Conservation (phyloP, 2,888 invertebrate species). For the Lasioglossum lativentre region DNA sequence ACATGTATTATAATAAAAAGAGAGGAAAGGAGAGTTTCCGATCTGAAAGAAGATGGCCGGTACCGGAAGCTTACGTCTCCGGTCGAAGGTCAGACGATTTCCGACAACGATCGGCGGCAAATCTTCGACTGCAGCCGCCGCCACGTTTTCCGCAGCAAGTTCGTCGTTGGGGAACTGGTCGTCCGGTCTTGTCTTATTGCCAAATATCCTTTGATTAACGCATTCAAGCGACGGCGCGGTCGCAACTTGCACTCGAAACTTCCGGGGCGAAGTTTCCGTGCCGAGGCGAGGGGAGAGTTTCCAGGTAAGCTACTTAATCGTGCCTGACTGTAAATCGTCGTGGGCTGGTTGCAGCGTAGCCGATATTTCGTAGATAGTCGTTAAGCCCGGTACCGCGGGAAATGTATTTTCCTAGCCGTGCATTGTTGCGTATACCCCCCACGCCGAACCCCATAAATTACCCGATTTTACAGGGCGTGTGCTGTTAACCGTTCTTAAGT, state of each 20-base stretch:
- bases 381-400: constrained; percentile 31
- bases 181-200: constrained; percentile 33
- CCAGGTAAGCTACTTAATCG: constrained; percentile 71
- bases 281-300: constrained; percentile 30
- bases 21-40: too few relatives aligned
- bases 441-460: constrained; percentile 40
- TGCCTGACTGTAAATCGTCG: constrained; percentile 67
- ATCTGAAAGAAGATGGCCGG: background rate
- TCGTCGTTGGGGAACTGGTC: background rate
- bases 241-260: constrained; percentile 57
- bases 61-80: background rate
- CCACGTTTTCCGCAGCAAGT: background rate
- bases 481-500: constrained; percentile 36
- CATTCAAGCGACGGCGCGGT: constrained; percentile 39
- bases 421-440: constrained; percentile 50
- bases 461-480: constrained; percentile 40
- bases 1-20: too few relatives aligned
- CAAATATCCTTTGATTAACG: constrained; percentile 66
- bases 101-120: background rate
- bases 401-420: constrained; percentile 45
- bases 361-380: constrained; percentile 66
- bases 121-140: background rate
- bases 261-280: constrained; percentile 59
- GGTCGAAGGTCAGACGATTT: background rate
- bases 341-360: constrained; percentile 54